Conservation (phyloP, 2,888 invertebrate species). For the Neelides folsomi region DNA sequence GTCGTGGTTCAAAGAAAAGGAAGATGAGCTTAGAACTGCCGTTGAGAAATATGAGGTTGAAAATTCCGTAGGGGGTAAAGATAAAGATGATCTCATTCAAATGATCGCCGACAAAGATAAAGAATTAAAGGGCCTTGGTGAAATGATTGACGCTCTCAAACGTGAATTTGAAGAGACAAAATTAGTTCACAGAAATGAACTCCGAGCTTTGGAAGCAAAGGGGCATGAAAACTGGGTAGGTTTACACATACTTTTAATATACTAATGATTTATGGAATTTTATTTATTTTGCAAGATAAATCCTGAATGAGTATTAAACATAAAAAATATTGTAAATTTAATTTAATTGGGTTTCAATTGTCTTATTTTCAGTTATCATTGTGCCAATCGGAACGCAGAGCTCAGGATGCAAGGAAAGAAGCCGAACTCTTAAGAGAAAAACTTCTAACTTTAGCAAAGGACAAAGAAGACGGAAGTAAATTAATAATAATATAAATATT, state of each 20-base stretch:
- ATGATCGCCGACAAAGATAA: constrained; percentile 29
- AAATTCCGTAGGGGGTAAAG: constrained; percentile 26
- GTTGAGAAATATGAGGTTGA: constrained; percentile 27
- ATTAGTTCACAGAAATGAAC: constrained; percentile 24
- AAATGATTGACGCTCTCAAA: constrained; percentile 23
- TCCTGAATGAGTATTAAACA: too few relatives aligned
- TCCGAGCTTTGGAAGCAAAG: constrained; percentile 27
- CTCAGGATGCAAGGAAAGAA: constrained; percentile 28
- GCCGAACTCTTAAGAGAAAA: constrained; percentile 25
- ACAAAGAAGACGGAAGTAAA: constrained; percentile 24
- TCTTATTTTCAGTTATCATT: constrained; percentile 19
- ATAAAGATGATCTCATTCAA: constrained; percentile 29
- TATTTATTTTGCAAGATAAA: too few relatives aligned
- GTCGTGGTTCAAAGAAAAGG: constrained; percentile 30
- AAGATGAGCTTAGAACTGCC: constrained; percentile 27
- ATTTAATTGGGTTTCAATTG: too few relatives aligned
- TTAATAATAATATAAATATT: too few relatives aligned
- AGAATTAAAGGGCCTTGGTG: constrained; percentile 20
- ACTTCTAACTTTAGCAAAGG: constrained; percentile 23
- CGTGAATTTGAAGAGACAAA: constrained; percentile 31
- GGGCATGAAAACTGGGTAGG: constrained; percentile 30
- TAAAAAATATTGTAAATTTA: too few relatives aligned
- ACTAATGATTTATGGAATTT: too few relatives aligned
- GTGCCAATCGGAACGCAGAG: constrained; percentile 32
- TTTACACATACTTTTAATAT: too few relatives aligned